Evolutionary conservation across 2,888 invertebrate genomes (phyloP).

Genomic region (Laspeyria flexula): DNA sequence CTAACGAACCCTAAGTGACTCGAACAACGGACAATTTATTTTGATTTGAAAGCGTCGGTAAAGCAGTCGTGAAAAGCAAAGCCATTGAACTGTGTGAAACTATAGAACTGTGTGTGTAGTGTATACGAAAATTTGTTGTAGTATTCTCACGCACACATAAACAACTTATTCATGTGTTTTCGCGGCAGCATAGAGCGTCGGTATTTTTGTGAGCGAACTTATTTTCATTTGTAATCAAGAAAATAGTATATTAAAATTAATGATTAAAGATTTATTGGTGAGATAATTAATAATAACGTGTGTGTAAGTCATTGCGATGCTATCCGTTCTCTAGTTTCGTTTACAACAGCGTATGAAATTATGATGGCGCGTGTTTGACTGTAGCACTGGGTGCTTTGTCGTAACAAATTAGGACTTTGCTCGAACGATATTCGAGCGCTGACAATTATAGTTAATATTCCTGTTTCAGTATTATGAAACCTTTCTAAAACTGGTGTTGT

Average conservation of each 20-base stretch:
- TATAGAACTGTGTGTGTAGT: constrained; percentile 29
- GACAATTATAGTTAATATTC: constrained; percentile 59
- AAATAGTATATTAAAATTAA: constrained; percentile 40
- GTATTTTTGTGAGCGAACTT: constrained; percentile 63
- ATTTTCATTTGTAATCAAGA: constrained; percentile 59
- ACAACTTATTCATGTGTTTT: constrained; percentile 61
- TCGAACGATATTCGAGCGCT: constrained; percentile 62
- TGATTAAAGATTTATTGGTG: constrained; percentile 44
- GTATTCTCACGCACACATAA: constrained; percentile 48
- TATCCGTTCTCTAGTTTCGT: constrained; percentile 33
- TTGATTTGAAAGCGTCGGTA: constrained; percentile 51
- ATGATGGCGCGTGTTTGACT: constrained; percentile 80
- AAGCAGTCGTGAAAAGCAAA: constrained; percentile 46
- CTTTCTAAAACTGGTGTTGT: constrained; percentile 46
- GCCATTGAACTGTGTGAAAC: constrained; percentile 46
- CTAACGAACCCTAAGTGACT: constrained; percentile 9
- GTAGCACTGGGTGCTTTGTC: constrained; percentile 65
- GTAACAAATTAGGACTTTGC: constrained; percentile 76
- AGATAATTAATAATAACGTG: constrained; percentile 42
- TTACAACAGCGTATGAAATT: constrained; percentile 50
- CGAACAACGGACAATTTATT: constrained; percentile 40
- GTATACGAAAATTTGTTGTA: constrained; percentile 24
- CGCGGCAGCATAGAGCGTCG: constrained; percentile 74
- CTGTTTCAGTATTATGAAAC: constrained; percentile 52
- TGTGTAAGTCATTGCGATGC: constrained; percentile 31